phyloP scores from a whole-genome alignment of 2,797 vertebrate genomes.

The Sciaenops ocellatus region DNA sequence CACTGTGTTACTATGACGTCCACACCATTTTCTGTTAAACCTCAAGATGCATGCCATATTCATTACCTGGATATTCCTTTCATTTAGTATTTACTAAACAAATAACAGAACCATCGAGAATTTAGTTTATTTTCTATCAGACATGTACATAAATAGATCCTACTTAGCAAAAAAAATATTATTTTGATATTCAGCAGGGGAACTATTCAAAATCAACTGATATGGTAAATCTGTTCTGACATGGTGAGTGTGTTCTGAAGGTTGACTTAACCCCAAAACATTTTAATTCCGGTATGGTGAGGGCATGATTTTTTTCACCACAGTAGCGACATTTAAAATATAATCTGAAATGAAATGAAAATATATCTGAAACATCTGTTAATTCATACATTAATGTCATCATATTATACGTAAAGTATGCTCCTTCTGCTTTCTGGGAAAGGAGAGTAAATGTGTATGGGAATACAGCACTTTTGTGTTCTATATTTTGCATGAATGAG shows the following conservation, averaged over 20 bases:
- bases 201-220: background rate
- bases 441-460: conserved; percentile 61
- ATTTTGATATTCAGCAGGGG: background rate
- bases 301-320: background rate
- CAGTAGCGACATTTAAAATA: background rate
- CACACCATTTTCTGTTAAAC: background rate
- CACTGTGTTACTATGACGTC: background rate
- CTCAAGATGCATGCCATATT: background rate
- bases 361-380: background rate
- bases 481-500: background rate
- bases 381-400: background rate
- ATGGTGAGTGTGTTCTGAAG: background rate
- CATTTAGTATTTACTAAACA: background rate
- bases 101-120: background rate
- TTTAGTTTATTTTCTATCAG: background rate
- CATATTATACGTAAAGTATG: background rate
- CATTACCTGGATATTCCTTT: conserved; percentile 9
- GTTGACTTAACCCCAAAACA: background rate
- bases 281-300: background rate
- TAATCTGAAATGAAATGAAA: background rate
- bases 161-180: background rate
- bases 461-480: background rate
- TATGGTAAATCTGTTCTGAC: background rate
- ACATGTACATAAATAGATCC: background rate
- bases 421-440: conserved; percentile 24